Evolutionary conservation across 2,797 vertebrate genomes (phyloP).

Genomic region (Margarornis squamiger): DNA sequence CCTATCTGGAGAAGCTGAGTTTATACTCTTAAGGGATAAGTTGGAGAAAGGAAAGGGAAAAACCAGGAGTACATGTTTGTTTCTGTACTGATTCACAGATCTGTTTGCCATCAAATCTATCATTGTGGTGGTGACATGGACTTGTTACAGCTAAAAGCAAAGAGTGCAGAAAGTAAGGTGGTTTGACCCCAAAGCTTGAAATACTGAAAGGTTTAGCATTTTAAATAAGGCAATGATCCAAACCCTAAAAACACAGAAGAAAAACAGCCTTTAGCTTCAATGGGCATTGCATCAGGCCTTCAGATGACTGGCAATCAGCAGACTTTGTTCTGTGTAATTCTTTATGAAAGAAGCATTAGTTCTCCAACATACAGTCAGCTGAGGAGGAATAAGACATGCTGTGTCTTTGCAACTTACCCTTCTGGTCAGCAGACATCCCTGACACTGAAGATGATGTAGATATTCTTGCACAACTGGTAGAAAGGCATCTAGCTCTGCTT

Average conservation of each 20-base stretch:
- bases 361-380: background rate
- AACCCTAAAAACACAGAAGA: background rate
- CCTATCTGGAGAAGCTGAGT: background rate
- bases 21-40: background rate
- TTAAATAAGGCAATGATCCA: background rate
- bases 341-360: slow-evolving; percentile 11
- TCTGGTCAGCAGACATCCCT: background rate
- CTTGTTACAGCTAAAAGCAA: background rate
- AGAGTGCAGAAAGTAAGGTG: background rate
- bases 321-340: background rate
- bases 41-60: background rate
- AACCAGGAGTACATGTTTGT: background rate
- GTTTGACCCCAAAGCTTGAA: background rate
- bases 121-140: background rate
- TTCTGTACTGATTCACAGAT: background rate
- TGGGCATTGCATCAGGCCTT: slow-evolving; percentile 5
- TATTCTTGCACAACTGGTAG: background rate
- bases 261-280: slow-evolving; percentile 10
- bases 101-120: background rate
- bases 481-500: background rate
- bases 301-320: slow-evolving; percentile 12
- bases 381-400: background rate
- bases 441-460: background rate
- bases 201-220: slow-evolving; percentile 15
- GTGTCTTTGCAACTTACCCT: background rate